Evolutionary conservation across 1,140 invertebrate species (phyloP).

Genomic region (Microvelia longipes): DNA sequence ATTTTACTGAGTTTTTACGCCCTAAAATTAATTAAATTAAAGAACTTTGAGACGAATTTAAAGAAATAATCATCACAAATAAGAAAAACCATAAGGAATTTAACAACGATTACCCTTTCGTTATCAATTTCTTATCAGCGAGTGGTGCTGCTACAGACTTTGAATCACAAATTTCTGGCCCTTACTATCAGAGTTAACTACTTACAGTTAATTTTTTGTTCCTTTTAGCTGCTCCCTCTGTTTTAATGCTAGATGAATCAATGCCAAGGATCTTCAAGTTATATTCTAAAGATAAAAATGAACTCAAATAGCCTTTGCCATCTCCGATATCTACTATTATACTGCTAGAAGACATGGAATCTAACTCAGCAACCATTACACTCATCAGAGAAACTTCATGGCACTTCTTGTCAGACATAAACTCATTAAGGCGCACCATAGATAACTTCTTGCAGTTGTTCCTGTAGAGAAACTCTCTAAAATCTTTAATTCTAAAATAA

Average conservation of each 20-base stretch:
- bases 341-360: constrained; percentile 20
- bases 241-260: constrained; percentile 50
- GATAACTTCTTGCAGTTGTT: constrained; percentile 28
- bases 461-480: constrained; percentile 29
- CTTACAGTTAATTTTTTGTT: constrained; percentile 39
- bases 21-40: too few relatives aligned
- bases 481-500: constrained; percentile 15
- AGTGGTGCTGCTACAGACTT: too few relatives aligned
- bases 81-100: too few relatives aligned
- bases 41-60: too few relatives aligned
- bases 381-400: constrained; percentile 58
- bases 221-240: constrained; percentile 43
- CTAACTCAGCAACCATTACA: constrained; percentile 34
- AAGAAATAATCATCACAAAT: too few relatives aligned
- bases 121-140: too few relatives aligned
- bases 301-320: constrained; percentile 70
- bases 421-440: constrained; percentile 31
- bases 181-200: too few relatives aligned
- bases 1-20: too few relatives aligned
- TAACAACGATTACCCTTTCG: too few relatives aligned
- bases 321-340: constrained; percentile 68
- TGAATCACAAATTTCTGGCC: too few relatives aligned
- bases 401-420: constrained; percentile 49
- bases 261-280: constrained; percentile 57
- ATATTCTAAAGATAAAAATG: constrained; percentile 51